phyloP scores from a whole-genome alignment of 2,888 invertebrate genomes.

The Drosophila ezoana region DNA sequence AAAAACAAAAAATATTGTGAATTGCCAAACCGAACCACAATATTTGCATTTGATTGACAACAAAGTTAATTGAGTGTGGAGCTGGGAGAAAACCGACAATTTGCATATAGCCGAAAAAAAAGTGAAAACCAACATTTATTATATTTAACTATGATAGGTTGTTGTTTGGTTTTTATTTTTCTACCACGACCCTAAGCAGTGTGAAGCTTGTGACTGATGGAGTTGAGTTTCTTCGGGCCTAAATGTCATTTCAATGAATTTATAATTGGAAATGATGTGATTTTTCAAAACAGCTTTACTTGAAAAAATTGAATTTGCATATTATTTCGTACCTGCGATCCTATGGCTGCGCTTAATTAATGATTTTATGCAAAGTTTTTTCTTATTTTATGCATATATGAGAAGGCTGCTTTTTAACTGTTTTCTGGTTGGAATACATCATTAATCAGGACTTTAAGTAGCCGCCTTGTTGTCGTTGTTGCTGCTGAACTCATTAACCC shows the following conservation, averaged over 20 bases:
- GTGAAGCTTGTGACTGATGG: constrained; percentile 65
- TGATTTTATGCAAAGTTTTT: constrained; percentile 79
- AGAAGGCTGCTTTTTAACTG: constrained; percentile 41
- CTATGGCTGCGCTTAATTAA: constrained; percentile 69
- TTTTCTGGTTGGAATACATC: constrained; percentile 46
- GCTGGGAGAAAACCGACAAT: constrained; percentile 49
- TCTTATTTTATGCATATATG: constrained; percentile 58
- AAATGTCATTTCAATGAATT: constrained; percentile 81
- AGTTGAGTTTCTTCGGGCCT: constrained; percentile 49
- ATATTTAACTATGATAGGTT: constrained; percentile 61
- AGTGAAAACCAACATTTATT: constrained; percentile 59
- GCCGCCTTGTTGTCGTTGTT: constrained; percentile 35
- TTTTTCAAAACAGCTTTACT: constrained; percentile 47
- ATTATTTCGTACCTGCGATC: constrained; percentile 52
- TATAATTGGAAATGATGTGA: constrained; percentile 72
- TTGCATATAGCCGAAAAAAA: constrained; percentile 56
- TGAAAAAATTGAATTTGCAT: constrained; percentile 57
- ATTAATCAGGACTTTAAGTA: constrained; percentile 76
- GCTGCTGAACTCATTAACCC: constrained; percentile 82
- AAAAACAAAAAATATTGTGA: constrained; percentile 17
- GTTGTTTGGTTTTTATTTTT: constrained; percentile 7
- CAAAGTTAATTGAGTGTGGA: constrained; percentile 81
- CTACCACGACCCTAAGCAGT: constrained; percentile 12
- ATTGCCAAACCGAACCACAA: constrained; percentile 61
- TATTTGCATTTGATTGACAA: constrained; percentile 81